phyloP scores from a whole-genome alignment of 92 coral and sea anemone species.

The Muricea muricata region DNA sequence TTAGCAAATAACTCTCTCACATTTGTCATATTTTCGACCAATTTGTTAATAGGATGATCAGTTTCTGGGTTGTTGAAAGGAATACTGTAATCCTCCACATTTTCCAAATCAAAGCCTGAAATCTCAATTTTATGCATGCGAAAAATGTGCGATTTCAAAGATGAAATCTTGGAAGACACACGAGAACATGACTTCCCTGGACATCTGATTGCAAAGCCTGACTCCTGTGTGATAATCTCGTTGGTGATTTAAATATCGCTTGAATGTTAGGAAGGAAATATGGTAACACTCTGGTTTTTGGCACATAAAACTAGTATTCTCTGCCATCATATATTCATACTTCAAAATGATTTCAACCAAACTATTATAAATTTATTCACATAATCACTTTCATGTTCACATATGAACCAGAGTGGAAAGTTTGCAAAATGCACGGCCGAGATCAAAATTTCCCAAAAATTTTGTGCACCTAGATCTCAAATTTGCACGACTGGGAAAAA shows the following conservation, averaged over 20 bases:
- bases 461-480: too few species aligned
- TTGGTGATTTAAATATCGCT: constrained; percentile 14
- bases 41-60: not conserved
- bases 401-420: too few species aligned
- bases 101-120: not conserved
- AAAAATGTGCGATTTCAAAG: not conserved
- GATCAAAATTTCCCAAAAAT: too few species aligned
- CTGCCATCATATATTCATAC: not conserved
- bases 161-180: constrained; percentile 17
- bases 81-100: not conserved
- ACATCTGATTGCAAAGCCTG: constrained; percentile 39
- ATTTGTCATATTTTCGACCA: not conserved
- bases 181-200: constrained; percentile 25
- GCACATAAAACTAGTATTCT: not conserved
- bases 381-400: too few species aligned
- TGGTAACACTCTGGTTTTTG: constrained; percentile 19
- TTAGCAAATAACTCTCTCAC: not conserved
- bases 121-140: not conserved
- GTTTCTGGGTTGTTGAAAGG: not conserved
- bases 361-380: too few species aligned
- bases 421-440: too few species aligned
- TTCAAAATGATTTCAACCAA: too few species aligned
- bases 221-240: constrained; percentile 25
- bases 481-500: too few species aligned
- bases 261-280: constrained; percentile 8